Base-by-base conservation (phyloP, 2,113 vertebrate genomes). In the Poeciliopsis retropinna region DNA sequence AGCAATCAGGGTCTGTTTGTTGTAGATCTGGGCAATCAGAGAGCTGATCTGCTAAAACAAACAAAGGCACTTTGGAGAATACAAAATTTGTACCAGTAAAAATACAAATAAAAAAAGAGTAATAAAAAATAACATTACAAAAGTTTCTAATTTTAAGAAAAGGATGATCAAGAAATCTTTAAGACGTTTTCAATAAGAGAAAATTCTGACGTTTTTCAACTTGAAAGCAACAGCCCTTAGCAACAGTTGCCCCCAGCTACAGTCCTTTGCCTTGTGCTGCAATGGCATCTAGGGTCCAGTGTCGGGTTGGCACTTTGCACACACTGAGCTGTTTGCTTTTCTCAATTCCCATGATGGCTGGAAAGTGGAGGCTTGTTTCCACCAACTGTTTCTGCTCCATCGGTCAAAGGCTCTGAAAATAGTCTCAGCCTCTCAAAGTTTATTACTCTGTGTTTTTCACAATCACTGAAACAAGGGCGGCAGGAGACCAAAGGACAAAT, bases 71-170 rank as follows among this genome's bases (percentile, higher is more conserved):
- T 94, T 94, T 91, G 90, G 94, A 88, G 88, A 89, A 83, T 88
- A 87, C 79, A 90, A 70, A 87, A 87, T 87, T 78, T 70, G 61
- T 85, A 85, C 80, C 77, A 83, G 72, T 79, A 93, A 86, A 90
- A 81, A 5, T 19, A 61, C 19, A 17, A 47, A 47, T 15, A 44
- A 47, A 15, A 44, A 19, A 47, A 47, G 44, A 41, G 4, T 47
- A 15, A 47, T 93, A 82, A 93, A 94, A 94, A 94, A 94, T 94
- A 87, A 94, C 94, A 95, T 91, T 91, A 91, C 82, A 93, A 95
- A 94, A 94, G 73, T 90, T 88, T 94, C 85, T 91, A 72, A 78
- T 92, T 92, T 60, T 75, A 65, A 67, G 73, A 66, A 76, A 78
- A 84, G 64, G 15, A 47, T 19, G 44, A 15, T 15, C 14, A 89